Evolutionary conservation across 35 echinoderm and acorn worm species (phyloP).

Genomic region (Apostichopus parvimensis): DNA sequence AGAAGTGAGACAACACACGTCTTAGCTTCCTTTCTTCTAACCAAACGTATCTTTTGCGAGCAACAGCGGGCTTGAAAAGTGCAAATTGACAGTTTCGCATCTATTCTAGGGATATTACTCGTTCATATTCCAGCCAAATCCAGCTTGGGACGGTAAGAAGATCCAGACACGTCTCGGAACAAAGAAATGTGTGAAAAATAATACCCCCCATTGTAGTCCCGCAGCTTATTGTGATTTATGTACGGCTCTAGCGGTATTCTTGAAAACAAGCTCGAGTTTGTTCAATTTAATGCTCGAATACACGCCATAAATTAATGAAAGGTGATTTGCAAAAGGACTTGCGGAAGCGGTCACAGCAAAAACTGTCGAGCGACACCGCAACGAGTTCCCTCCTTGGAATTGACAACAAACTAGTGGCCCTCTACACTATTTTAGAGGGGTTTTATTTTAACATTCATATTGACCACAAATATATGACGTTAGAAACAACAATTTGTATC

Average conservation of each 20-base stretch:
- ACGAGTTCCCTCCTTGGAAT: neutral
- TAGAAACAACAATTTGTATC: too few relatives aligned
- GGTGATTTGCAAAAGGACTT: conserved; percentile 20
- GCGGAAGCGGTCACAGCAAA: conserved; percentile 33
- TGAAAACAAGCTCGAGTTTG: conserved; percentile 37
- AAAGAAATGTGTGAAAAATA: conserved; percentile 31
- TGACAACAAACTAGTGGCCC: conserved; percentile 11
- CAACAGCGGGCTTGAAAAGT: too few relatives aligned
- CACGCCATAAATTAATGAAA: conserved; percentile 40
- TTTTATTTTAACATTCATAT: neutral
- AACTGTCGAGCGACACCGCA: conserved; percentile 11
- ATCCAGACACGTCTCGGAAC: neutral
- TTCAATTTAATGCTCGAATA: conserved; percentile 48
- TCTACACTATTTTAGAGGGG: neutral
- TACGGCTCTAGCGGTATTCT: conserved; percentile 12
- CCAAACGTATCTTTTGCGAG: too few relatives aligned
- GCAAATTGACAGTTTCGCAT: too few relatives aligned
- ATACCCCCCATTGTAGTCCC: conserved; percentile 12
- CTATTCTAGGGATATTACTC: too few relatives aligned
- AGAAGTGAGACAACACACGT: too few relatives aligned
- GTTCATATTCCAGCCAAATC: too few relatives aligned
- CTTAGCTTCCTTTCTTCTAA: too few relatives aligned
- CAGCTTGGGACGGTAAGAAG: too few relatives aligned
- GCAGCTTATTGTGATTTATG: neutral
- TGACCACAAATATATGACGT: neutral